Base-by-base conservation (phyloP, 2,888 invertebrate genomes). In the Ennomos fuscantarius region DNA sequence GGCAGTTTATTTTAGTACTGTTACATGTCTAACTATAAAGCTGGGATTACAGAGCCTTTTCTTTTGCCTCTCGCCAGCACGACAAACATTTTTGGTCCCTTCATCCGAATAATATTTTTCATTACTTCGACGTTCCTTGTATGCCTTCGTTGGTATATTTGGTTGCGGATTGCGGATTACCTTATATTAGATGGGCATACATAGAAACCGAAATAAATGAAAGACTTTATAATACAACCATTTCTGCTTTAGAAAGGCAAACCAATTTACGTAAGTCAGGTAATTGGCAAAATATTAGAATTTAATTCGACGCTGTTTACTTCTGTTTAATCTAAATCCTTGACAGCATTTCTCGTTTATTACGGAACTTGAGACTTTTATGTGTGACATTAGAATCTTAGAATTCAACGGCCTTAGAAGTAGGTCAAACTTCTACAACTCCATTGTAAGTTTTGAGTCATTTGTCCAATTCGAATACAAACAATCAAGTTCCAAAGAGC, bases 101-200 rank as follows among this genome's bases (percentile, higher is more conserved):
- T 40, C 55, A 45, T 41, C 45, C 50, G 41, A 50, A 56, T 50
- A 55, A 55, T 56, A 56, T 56, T 50, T 56, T 56, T 50, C 55
- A 56, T 56, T 56, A 56, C 50, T 45, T 46, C 36, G 44, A 41
- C 40, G 41, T n/a, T 47, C 35, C 43, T 43, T 34, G 45, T 52
- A 34, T 52, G 40, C 40, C 42, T 42, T 15, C 13, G 36, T 33
- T 15, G 31, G 32, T 9, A 41, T 50, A 46, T 56, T 56, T 56
- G 55, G 11, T 41, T 15, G 31, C 15, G 50, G 55, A 56, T 41
- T 15, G 13, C 15, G 50, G 55, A 56, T 56, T 56, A 48, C 55
- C 39, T 48, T 13, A 32, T 45, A 35, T 55, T 40, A 44, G 2
- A 41, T 8, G 36, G 35, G 41, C 31, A 45, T 41, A 35, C 15